Base-by-base conservation (phyloP, 2,888 invertebrate genomes). In the Alsophila aescularia region DNA sequence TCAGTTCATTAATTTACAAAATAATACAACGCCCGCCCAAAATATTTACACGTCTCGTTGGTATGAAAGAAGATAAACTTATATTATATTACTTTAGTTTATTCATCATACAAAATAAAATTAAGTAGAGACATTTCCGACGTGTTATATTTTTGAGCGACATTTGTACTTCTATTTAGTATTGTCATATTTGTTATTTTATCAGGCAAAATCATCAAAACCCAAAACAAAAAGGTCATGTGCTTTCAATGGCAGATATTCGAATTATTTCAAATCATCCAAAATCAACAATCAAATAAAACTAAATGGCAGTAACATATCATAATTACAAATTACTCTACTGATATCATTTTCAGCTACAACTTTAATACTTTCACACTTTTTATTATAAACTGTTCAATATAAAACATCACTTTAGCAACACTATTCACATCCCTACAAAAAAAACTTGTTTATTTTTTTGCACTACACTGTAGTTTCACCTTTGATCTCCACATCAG, bases 401-500 rank as follows among this genome's bases (percentile, higher is more conserved):
- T 54, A 54, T 35, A 54, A 48, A 49, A 49, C 48, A 49, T 49
- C 41, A 40, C 36, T 43, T 53, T 47, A 52, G 47, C 52, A 52
- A 15, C 51, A 47, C 41, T 53, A 48, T 53, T 53, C 47, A 42
- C 53, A 49, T n/a, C n/a, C 15, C 14, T 15, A 24, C 42, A 31
- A 44, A 15, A 15, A 16, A 21, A 8, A 9, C 14, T 36, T 21
- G 5, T 21, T 8, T 21, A 7, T 6, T 18, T 0, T 10, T 8
- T 14, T 27, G 21, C n/a, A 2, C 56, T 64, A 64, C 58, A 92
- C 90, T 6, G 87, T 84, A 12, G 91, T 90, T 61, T 90, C 90
- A 0, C 83, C 90, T 69, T 78, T 87, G 1, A 78, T 70, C 29
- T 83, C 86, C 1, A 81, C 76, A 48, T 88, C 90, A 0, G 90